Base-by-base conservation (phyloP, 2,797 vertebrate genomes). In the Leucoraja ocellata region DNA sequence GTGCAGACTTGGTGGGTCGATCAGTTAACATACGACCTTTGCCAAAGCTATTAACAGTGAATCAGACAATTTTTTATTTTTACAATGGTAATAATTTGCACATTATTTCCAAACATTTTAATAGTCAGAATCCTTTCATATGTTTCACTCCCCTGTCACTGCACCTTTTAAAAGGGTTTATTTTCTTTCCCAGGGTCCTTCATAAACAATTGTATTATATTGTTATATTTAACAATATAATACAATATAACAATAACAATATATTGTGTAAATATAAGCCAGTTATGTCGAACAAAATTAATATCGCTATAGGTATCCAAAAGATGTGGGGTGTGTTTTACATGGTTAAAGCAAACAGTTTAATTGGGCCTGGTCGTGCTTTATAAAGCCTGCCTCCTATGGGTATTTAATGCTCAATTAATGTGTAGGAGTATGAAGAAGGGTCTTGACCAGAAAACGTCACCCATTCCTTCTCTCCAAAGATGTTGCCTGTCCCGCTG, bases 41-140 rank as follows among this genome's bases (percentile, higher is more conserved):
- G 54, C 81, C 4, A 8, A n/a, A 84, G 54, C 81, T 84, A 61
- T n/a, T 61, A 84, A 28, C 81, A 84, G 25, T 5, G 81, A 84
- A 13, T 84, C 81, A 61, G 58, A 28, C 54, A 84, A 28, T 11
- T 84, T 84, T 54, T 84, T 84, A 84, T 84, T 84, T 84, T 84
- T 84, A 84, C 54, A 61, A 84, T 11, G 28, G 25, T 25, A 84
- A 61, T 28, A 84, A 84, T 84, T 16, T 21, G 7, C 7, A 28
- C 81, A 61, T 84, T 61, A 84, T 61, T 84, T 10, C 54, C 11
- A 84, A 61, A 61, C 54, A 84, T 23, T 54, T 84, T 28, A 84
- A 14, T 4, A 84, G 9, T 25, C 81, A 61, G 28, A 13, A n/a
- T 61, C 58, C 11, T 14, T 54, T 86, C 61, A 32, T 86, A 16